A percentile compares a stretch with the other conserved stretches of the same genome.
These are phyloP conservation scores for Junonia oenone DNA, from an alignment of 2,888 invertebrate species.

Conservation along the genomic window DNA sequence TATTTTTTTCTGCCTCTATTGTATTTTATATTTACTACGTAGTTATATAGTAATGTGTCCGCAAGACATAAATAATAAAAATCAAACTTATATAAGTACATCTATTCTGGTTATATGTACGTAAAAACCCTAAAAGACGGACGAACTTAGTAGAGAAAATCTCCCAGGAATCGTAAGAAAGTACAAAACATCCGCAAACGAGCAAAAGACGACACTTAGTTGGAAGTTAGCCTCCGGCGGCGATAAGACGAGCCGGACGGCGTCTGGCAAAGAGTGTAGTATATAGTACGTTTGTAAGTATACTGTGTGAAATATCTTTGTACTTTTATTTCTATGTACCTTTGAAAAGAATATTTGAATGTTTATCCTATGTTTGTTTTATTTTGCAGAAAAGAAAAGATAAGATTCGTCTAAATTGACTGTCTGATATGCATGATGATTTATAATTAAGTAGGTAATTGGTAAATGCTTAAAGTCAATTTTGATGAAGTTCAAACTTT, in stretches of 20 bases:
- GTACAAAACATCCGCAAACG: constrained; percentile 1
- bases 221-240: constrained; percentile 2
- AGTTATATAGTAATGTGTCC: too few species aligned
- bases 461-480: neutral
- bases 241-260: neutral
- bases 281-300: neutral
- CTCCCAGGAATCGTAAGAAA: neutral
- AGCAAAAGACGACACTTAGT: neutral
- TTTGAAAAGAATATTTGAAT: too few species aligned
- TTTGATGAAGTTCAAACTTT: too few species aligned
- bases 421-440: too few species aligned
- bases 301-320: neutral
- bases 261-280: neutral
- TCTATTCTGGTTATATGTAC: neutral
- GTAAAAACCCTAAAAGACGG: neutral
- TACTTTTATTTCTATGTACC: too few species aligned
- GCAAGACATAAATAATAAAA: too few species aligned
- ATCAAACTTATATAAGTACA: neutral
- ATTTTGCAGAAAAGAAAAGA: too few species aligned
- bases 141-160: neutral
- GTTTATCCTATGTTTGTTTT: too few species aligned
- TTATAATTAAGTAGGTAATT: too few species aligned
- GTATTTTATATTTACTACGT: too few species aligned
- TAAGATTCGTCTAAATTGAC: too few species aligned
- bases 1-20: too few species aligned